These are phyloP conservation scores for Zootoca vivipara DNA, from an alignment of 2,113 vertebrate species.

Conservation along the genomic window DNA sequence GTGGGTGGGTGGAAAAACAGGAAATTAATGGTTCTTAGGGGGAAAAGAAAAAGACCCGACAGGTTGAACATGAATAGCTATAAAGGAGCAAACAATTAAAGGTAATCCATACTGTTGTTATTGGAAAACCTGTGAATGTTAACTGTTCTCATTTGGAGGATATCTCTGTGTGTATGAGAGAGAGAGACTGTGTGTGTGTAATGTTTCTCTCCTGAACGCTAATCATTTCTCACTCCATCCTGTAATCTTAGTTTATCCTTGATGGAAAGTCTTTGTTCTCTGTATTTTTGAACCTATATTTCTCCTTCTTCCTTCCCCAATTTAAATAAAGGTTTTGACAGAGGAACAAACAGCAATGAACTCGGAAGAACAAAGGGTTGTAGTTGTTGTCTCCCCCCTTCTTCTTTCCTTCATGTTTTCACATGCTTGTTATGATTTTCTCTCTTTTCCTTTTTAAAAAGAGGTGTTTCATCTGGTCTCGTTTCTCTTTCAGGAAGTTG, in stretches of 20 bases:
- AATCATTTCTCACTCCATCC: constrained; percentile 60
- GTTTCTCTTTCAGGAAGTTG: constrained; percentile 85
- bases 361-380: constrained; percentile 49
- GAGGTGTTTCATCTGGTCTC: constrained; percentile 47
- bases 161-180: neutral
- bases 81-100: constrained; percentile 63
- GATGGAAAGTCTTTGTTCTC: constrained; percentile 67
- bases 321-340: constrained; percentile 47
- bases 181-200: constrained; percentile 56
- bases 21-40: constrained; percentile 58
- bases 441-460: neutral
- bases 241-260: constrained; percentile 62
- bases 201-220: constrained; percentile 52
- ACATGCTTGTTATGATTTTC: neutral
- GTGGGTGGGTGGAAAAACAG: constrained; percentile 15
- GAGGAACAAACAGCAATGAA: constrained; percentile 57
- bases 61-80: constrained; percentile 33
- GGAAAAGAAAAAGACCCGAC: constrained; percentile 24
- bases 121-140: constrained; percentile 53
- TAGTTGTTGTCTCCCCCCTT: neutral
- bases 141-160: constrained; percentile 47
- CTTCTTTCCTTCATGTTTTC: neutral
- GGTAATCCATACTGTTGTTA: constrained; percentile 60
- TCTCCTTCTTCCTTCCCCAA: constrained; percentile 15
- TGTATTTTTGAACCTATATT: constrained; percentile 55